Percentiles rank a stretch among this genome's conserved stretches.
Conservation (phyloP, 2,888 invertebrate species). For the Polydesmus complanatus region DNA sequence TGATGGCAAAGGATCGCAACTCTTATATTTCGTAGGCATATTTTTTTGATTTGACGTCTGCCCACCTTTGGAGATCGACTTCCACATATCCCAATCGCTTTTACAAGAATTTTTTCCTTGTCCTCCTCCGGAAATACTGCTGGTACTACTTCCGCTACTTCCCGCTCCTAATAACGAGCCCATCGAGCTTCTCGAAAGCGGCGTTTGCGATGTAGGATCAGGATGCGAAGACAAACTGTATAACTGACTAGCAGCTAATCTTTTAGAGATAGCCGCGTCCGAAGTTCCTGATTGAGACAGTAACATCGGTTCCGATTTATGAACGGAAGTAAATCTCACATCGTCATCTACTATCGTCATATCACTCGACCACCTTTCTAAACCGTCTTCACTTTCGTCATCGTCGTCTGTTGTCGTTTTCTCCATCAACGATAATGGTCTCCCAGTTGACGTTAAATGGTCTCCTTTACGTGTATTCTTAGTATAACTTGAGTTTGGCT, state of each 20-base stretch:
- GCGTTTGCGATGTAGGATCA: background rate
- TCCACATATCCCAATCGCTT: background rate
- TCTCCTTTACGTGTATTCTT: background rate
- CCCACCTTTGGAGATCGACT: background rate
- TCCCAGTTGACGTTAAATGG: background rate
- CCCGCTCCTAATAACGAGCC: background rate
- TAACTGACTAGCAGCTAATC: background rate
- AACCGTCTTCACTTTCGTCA: background rate
- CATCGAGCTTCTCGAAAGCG: no score
- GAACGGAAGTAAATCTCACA: conserved; percentile 4
- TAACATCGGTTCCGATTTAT: conserved; percentile 10
- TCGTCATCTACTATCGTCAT: conserved; percentile 16
- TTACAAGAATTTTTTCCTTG: background rate
- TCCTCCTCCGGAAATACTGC: background rate
- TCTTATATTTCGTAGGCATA: conserved; percentile 7
- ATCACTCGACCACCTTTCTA: conserved; percentile 15
- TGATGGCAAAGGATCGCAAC: conserved; percentile 10
- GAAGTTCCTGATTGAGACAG: background rate
- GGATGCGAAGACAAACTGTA: background rate
- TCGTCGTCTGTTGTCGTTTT: background rate
- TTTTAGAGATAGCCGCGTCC: background rate
- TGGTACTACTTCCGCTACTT: conserved; percentile 10
- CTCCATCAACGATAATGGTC: background rate
- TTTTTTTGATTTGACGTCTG: background rate
- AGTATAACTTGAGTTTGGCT: background rate